Evolutionary conservation across 2,797 vertebrate species (phyloP).

Genomic region (Botia almorhae): DNA sequence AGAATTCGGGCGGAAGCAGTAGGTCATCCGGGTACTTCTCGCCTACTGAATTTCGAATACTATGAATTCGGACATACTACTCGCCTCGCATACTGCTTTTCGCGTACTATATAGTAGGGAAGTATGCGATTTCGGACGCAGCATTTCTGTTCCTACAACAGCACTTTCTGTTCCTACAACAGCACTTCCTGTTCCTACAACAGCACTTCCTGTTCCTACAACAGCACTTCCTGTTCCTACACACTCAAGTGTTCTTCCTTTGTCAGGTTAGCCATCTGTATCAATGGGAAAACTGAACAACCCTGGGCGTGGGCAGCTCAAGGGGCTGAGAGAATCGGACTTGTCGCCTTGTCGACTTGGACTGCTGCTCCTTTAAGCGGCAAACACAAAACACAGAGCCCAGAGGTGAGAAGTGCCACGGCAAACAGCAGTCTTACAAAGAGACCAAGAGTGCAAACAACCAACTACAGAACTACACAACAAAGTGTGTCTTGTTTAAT

Average conservation of each 20-base stretch:
- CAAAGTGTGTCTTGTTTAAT: not conserved
- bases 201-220: not conserved
- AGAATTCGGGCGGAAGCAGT: too few relatives aligned
- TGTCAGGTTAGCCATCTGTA: constrained; percentile 83
- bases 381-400: constrained; percentile 67
- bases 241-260: constrained; percentile 73
- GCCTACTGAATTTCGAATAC: too few relatives aligned
- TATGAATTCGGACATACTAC: too few relatives aligned
- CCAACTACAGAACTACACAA: not conserved
- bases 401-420: constrained; percentile 43
- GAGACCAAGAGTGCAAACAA: constrained; percentile 55
- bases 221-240: constrained; percentile 24
- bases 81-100: too few relatives aligned
- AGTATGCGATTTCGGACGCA: too few relatives aligned
- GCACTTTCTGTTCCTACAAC: too few relatives aligned
- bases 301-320: constrained; percentile 83
- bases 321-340: constrained; percentile 84
- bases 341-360: constrained; percentile 82
- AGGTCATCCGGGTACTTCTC: too few relatives aligned
- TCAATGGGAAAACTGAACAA: constrained; percentile 76
- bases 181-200: constrained; percentile 18
- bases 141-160: too few relatives aligned
- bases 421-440: constrained; percentile 28
- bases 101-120: too few relatives aligned
- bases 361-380: constrained; percentile 80